Conservation (phyloP, 2,797 vertebrate species). For the Sebastes kiyomatsui region DNA sequence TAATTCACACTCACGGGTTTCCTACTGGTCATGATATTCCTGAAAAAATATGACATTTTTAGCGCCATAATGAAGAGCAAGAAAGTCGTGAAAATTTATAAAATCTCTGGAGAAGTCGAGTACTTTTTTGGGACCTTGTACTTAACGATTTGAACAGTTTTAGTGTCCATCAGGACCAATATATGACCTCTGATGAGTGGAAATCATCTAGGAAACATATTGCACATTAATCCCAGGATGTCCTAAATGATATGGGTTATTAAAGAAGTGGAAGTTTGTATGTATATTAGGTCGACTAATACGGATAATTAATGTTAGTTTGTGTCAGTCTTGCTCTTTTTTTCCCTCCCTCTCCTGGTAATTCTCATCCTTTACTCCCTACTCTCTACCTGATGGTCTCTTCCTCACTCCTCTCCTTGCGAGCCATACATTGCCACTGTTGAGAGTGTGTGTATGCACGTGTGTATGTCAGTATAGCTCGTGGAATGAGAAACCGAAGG, state of each 20-base stretch:
- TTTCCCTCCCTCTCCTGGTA: conserved; percentile 19
- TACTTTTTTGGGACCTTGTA: too few relatives aligned
- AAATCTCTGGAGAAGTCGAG: too few relatives aligned
- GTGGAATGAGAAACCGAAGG: conserved; percentile 40
- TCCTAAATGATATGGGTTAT: not conserved
- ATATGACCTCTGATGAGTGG: not conserved
- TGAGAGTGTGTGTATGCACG: not conserved
- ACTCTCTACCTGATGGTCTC: conserved; percentile 62
- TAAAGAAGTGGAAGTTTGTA: conserved; percentile 8
- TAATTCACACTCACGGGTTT: too few relatives aligned
- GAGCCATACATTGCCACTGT: conserved; percentile 52
- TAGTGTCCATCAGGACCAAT: too few relatives aligned
- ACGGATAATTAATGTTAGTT: not conserved
- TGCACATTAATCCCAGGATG: not conserved
- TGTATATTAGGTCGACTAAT: not conserved
- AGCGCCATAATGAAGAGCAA: too few relatives aligned
- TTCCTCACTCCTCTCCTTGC: conserved; percentile 46
- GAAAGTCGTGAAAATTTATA: too few relatives aligned
- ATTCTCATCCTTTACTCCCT: conserved; percentile 45
- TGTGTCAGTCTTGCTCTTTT: not conserved
- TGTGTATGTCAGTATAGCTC: conserved; percentile 52
- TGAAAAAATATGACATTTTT: too few relatives aligned
- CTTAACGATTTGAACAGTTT: too few relatives aligned
- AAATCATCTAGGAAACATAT: not conserved
- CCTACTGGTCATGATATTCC: too few relatives aligned